Evolutionary conservation across 1,140 invertebrate genomes (phyloP), one percentile per base, ranked within the genome.

Genomic region (Seison nebaliae): DNA sequence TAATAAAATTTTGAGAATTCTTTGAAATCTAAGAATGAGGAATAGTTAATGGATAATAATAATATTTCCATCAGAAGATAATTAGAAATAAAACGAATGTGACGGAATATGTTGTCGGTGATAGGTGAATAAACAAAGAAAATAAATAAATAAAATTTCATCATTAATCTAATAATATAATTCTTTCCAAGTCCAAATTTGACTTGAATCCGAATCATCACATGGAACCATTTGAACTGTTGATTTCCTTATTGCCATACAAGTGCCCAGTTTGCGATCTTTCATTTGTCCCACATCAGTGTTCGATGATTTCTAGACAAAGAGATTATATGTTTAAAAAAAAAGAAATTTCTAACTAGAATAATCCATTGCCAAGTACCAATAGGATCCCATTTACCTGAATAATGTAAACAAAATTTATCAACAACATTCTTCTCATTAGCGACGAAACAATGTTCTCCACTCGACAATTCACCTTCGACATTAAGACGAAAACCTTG

Each of bases 81-180:
- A n/a, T n/a, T n/a, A n/a, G n/a, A n/a, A n/a, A n/a, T n/a, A n/a
- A n/a, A n/a, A n/a, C n/a, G n/a, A n/a, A n/a, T n/a, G n/a, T n/a
- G n/a, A n/a, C n/a, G n/a, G n/a, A n/a, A n/a, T n/a, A n/a, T n/a
- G n/a, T n/a, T n/a, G n/a, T n/a, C n/a, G n/a, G n/a, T n/a, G n/a
- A n/a, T n/a, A n/a, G n/a, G n/a, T n/a, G n/a, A n/a, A n/a, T n/a
- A n/a, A n/a, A n/a, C n/a, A n/a, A n/a, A n/a, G n/a, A n/a, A n/a
- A n/a, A n/a, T n/a, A n/a, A n/a, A n/a, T n/a, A n/a, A n/a, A n/a
- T n/a, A n/a, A n/a, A n/a, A n/a, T n/a, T n/a, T n/a, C n/a, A n/a
- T n/a, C n/a, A n/a, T n/a, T n/a, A n/a, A n/a, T n/a, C n/a, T 20
- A 42, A 32, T 36, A 36, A 36, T 42, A 35, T 19, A 42, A 35